Conservation (phyloP, 2,113 vertebrate genomes). For the Dryoscopus gambensis region DNA sequence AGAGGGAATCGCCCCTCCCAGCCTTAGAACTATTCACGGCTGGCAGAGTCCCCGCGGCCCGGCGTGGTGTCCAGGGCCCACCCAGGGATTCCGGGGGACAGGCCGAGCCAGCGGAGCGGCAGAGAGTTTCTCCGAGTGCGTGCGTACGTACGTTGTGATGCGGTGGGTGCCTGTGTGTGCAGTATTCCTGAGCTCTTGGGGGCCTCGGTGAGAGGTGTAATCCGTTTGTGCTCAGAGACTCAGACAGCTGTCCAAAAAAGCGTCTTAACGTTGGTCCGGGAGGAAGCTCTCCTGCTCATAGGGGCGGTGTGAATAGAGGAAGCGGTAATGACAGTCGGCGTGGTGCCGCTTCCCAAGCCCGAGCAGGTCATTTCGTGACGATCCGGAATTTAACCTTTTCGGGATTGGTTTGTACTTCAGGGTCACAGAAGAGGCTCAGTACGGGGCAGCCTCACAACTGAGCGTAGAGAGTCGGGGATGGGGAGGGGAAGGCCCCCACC, state of each 20-base stretch:
- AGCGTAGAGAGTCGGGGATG: not conserved
- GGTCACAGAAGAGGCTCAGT: not conserved
- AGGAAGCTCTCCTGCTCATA: not conserved
- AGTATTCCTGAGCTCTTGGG: not conserved
- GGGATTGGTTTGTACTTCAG: not conserved
- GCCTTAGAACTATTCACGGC: not conserved
- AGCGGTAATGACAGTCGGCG: not conserved
- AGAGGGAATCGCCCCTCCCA: not conserved
- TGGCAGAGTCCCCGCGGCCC: not conserved
- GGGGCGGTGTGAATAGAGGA: not conserved
- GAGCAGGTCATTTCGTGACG: not conserved
- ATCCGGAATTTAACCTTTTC: not conserved
- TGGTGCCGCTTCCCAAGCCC: not conserved
- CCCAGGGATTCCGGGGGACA: not conserved
- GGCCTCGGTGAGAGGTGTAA: not conserved
- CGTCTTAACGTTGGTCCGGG: not conserved
- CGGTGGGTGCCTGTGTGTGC: not conserved
- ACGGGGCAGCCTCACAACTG: not conserved
- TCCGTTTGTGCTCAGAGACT: not conserved
- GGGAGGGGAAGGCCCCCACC: not conserved
- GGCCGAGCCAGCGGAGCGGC: not conserved
- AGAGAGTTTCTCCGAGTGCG: not conserved
- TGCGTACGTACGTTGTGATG: not conserved
- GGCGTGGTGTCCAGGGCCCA: not conserved
- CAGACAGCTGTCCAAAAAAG: not conserved